phyloP scores from a whole-genome alignment of 2,113 vertebrate genomes.

The Cichladusa arquata region DNA sequence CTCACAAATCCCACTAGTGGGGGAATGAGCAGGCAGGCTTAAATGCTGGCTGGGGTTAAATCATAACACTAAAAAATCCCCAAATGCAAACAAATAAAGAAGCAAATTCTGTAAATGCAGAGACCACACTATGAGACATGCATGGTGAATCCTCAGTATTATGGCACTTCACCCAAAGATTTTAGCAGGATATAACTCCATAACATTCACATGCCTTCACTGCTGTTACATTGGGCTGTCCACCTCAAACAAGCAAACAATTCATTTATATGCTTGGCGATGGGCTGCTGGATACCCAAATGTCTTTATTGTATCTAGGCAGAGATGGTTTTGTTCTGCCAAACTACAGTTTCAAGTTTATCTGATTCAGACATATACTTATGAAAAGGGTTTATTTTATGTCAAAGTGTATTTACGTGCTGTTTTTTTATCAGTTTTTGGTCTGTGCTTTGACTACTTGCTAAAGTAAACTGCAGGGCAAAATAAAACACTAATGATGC shows the following conservation, averaged over 20 bases:
- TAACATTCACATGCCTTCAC: background rate
- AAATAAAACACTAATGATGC: background rate
- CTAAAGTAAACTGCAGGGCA: background rate
- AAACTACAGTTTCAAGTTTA: background rate
- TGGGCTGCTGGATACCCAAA: background rate
- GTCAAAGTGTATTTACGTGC: background rate
- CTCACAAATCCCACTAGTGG: too few species aligned
- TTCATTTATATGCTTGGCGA: background rate
- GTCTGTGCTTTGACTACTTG: background rate
- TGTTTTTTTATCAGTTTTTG: background rate
- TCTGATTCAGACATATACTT: background rate
- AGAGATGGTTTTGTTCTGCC: background rate
- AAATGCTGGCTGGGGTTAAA: background rate
- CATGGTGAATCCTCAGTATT: background rate
- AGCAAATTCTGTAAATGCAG: background rate
- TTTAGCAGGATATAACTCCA: background rate
- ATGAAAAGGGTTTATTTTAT: background rate
- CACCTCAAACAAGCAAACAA: background rate
- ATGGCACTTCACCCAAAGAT: background rate
- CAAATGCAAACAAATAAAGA: background rate
- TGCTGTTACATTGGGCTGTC: fast-evolving
- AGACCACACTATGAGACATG: background rate
- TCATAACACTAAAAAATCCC: background rate
- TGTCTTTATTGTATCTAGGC: background rate
- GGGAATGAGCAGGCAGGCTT: background rate